Evolutionary conservation across 2,113 vertebrate species (phyloP).

Genomic region (Phaethornis superciliosus): DNA sequence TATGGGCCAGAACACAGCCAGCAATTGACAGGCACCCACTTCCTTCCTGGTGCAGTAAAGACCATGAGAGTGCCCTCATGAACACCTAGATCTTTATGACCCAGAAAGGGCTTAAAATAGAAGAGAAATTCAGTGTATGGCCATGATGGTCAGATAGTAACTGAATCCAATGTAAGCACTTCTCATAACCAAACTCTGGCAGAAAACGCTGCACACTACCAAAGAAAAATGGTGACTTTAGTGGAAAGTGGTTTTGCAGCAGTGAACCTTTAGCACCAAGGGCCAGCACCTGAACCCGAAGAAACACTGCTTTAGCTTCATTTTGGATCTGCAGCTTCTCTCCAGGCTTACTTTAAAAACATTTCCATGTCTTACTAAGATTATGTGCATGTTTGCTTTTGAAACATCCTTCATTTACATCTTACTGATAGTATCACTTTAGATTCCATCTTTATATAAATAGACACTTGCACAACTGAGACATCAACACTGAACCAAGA

Average conservation of each 20-base stretch:
- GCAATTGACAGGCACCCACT: constrained; percentile 48
- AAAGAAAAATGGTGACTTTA: constrained; percentile 72
- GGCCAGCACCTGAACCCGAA: constrained; percentile 59
- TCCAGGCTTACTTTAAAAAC: constrained; percentile 70
- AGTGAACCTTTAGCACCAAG: constrained; percentile 61
- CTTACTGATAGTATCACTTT: constrained; percentile 70
- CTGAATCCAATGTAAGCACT: constrained; percentile 49
- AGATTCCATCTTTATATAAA: constrained; percentile 67
- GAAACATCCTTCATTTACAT: constrained; percentile 60
- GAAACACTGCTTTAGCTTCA: constrained; percentile 73
- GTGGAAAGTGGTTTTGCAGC: constrained; percentile 44
- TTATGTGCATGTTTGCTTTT: constrained; percentile 51
- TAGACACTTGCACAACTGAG: constrained; percentile 73
- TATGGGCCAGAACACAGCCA: constrained; percentile 61
- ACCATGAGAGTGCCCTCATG: constrained; percentile 1
- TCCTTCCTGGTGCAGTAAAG: constrained; percentile 56
- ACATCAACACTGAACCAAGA: constrained; percentile 75
- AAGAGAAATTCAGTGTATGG: constrained; percentile 49
- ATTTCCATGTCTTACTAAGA: constrained; percentile 58
- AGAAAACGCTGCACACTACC: constrained; percentile 54
- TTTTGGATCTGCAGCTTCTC: constrained; percentile 77
- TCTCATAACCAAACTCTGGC: constrained; percentile 48
- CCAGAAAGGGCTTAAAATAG: constrained; percentile 42
- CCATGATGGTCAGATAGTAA: constrained; percentile 47
- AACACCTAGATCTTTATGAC: constrained; percentile 56